phyloP scores from a whole-genome alignment of 2,888 invertebrate genomes.

The Mactromeris polynyma region DNA sequence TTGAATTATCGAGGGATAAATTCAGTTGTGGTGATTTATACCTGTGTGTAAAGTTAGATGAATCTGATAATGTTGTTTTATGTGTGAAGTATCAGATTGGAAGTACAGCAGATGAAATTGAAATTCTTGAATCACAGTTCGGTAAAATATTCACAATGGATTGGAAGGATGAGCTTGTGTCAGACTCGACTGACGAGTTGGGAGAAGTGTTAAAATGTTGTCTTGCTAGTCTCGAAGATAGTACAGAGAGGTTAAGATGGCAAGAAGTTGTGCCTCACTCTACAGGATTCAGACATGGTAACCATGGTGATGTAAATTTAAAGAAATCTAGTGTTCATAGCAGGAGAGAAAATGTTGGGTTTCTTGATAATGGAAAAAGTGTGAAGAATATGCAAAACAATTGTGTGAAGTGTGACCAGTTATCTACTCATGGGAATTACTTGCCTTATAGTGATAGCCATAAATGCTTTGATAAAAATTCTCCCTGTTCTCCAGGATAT shows the following conservation, averaged over 20 bases:
- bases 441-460: slow-evolving; percentile 15
- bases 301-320: slow-evolving; percentile 15
- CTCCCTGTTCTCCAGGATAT: not conserved
- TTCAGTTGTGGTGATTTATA: slow-evolving; percentile 62
- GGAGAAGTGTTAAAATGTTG: slow-evolving; percentile 67
- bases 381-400: slow-evolving; percentile 20
- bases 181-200: slow-evolving; percentile 34
- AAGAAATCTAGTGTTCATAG: slow-evolving; percentile 18
- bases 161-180: slow-evolving; percentile 47
- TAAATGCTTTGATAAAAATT: not conserved
- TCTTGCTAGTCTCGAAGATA: slow-evolving; percentile 70
- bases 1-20: slow-evolving; percentile 25
- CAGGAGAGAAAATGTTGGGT: not conserved
- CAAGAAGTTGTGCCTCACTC: slow-evolving; percentile 66
- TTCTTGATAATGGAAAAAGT: slow-evolving; percentile 9
- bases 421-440: slow-evolving; percentile 15
- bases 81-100: slow-evolving; percentile 52
- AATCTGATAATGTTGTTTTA: slow-evolving; percentile 54
- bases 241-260: slow-evolving; percentile 72
- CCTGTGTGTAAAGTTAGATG: slow-evolving; percentile 59
- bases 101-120: slow-evolving; percentile 32
- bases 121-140: slow-evolving; percentile 62
- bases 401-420: slow-evolving; percentile 27
- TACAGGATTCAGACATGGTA: slow-evolving; percentile 43
- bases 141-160: slow-evolving; percentile 72